Conservation (phyloP, 1,140 invertebrate genomes). For the Diorhabda elongata region DNA sequence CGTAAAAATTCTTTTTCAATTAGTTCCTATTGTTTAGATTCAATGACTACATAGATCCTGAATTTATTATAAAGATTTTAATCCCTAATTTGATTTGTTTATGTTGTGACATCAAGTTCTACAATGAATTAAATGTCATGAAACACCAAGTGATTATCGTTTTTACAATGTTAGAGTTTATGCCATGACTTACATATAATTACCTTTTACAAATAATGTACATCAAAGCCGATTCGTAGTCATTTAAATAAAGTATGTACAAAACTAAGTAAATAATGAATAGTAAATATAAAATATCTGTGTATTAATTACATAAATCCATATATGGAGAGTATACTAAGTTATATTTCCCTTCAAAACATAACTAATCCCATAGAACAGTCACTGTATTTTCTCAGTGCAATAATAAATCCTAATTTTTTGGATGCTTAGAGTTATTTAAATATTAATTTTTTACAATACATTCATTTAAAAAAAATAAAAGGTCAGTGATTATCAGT, state of each 20-base stretch:
- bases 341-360: too few species aligned
- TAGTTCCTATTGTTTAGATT: too few species aligned
- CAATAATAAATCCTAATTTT: constrained; percentile 31
- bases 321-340: constrained; percentile 6
- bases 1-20: too few species aligned
- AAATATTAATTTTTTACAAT: constrained; percentile 7
- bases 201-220: constrained; percentile 9
- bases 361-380: not conserved
- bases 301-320: constrained; percentile 11
- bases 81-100: too few species aligned
- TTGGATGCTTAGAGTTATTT: constrained; percentile 10
- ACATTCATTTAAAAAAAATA: not conserved
- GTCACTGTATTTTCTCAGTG: constrained; percentile 32
- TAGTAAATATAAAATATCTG: constrained; percentile 20
- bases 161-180: too few species aligned
- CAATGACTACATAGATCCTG: too few species aligned
- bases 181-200: too few species aligned
- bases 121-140: too few species aligned
- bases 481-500: constrained; percentile 46
- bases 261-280: constrained; percentile 23
- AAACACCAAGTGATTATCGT: too few species aligned
- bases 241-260: constrained; percentile 31
- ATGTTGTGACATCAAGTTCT: too few species aligned
- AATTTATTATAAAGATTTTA: too few species aligned
- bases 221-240: constrained; percentile 36